Percentiles rank a stretch among this genome's conserved stretches.
Conservation (phyloP, 1,140 invertebrate species). For the Batillaria attramentaria region DNA sequence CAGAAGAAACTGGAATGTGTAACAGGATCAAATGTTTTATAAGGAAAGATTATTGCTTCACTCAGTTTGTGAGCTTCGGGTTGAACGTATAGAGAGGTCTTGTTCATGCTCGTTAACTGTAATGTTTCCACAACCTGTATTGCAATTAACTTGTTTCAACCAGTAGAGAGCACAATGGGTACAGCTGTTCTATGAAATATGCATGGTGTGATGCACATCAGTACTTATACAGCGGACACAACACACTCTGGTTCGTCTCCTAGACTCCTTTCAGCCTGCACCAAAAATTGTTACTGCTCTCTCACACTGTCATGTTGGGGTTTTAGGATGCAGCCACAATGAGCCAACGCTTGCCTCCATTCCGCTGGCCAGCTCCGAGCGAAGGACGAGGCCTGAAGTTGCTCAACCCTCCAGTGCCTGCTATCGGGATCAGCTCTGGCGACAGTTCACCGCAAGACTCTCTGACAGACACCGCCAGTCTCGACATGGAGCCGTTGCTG, state of each 20-base stretch:
- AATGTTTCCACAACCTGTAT: too few relatives aligned
- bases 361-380: not conserved
- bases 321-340: slow-evolving; percentile 13
- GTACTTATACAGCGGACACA: too few relatives aligned
- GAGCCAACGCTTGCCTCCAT: slow-evolving; percentile 5
- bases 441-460: too few relatives aligned
- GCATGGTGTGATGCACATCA: not conserved
- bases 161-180: not conserved
- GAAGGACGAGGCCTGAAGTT: slow-evolving; percentile 7
- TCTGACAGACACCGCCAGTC: too few relatives aligned
- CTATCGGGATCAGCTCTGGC: too few relatives aligned
- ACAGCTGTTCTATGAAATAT: not conserved
- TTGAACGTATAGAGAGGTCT: too few relatives aligned
- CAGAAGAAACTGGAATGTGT: too few relatives aligned
- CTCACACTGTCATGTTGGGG: not conserved
- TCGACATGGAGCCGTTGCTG: too few relatives aligned
- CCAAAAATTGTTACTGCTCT: not conserved
- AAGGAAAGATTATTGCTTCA: too few relatives aligned
- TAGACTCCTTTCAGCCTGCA: not conserved
- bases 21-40: too few relatives aligned
- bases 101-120: too few relatives aligned
- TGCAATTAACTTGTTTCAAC: not conserved
- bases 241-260: not conserved
- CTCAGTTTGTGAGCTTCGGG: too few relatives aligned
- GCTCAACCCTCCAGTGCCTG: slow-evolving; percentile 16